Evolutionary conservation across 2,888 invertebrate genomes (phyloP), one percentile per base, ranked within the genome.

Genomic region (Aphodius sticticus): DNA sequence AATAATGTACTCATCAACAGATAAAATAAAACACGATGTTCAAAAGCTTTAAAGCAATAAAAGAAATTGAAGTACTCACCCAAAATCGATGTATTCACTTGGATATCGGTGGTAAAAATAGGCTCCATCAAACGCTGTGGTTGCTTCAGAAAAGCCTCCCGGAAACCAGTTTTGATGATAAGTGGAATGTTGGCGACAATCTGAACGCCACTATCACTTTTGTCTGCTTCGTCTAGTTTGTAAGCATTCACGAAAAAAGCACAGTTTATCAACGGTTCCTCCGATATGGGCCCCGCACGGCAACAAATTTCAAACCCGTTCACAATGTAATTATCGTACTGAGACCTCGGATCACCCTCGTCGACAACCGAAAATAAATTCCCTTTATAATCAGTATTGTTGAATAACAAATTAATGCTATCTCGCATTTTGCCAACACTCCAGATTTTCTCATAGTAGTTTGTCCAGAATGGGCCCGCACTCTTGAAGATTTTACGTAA

Each of bases 211-310:
- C 81, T 53, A 7, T 70, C 78, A 35, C 70, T 75, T 15, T 69
- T n/a, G 4, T 77, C 78, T 69, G 72, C 36, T 16, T 80, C 38
- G 36, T 91, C 90, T 69, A 95, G 87, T 0, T 90, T 91, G 96
- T 97, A 99, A 83, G 96, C 95, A 85, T 96, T 95, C 1, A 99
- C 92, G 78, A 96, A 91, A 90, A 99, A 98, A 16, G 95, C 96
- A 0, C 99, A 97, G 0, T 99, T 99, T 91, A 95, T 95, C 94
- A 99, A 94, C 1, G 98, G 98, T 87, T 99, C 99, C 85, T 98
- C 98, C 89, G 99, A 99, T 72, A 99, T 88, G 0, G 99, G 99
- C 0, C 99, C 99, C 70, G 96, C 94, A 78, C 95, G 86, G 89
- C 36, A 97, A 93, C 6, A 96, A 96, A 88, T 97, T 89, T 91